phyloP scores from a whole-genome alignment of 2,797 vertebrate species.

The Nyctibius grandis region DNA sequence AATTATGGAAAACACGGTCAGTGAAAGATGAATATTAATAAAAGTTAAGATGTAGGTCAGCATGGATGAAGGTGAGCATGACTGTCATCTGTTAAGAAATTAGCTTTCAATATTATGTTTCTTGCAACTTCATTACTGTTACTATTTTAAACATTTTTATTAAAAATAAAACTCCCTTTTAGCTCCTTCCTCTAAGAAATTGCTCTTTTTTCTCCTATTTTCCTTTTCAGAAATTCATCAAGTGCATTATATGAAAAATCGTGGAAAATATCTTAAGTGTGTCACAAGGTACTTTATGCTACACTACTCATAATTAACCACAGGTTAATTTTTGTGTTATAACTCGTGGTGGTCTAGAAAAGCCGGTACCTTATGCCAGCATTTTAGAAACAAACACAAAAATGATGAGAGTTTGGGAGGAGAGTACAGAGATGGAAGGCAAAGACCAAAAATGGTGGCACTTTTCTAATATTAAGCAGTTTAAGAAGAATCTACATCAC shows the following conservation, averaged over 20 bases:
- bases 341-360: background rate
- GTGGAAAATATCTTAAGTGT: background rate
- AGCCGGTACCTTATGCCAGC: background rate
- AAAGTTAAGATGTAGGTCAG: background rate
- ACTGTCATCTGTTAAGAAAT: constrained; percentile 24
- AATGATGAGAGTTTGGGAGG: background rate
- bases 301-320: background rate
- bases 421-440: background rate
- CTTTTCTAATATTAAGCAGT: background rate
- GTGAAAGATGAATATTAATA: background rate
- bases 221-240: background rate
- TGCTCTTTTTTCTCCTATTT: background rate
- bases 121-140: background rate
- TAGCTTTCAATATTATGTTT: background rate
- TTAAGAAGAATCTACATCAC: background rate
- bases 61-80: background rate
- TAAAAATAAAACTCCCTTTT: background rate
- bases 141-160: background rate
- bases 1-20: background rate
- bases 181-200: background rate
- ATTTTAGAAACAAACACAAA: background rate
- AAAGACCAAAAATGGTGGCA: background rate
- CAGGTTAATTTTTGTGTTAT: background rate
- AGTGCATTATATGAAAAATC: background rate
- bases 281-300: background rate